phyloP scores from a whole-genome alignment of 2,113 vertebrate genomes.

The Psephotus haematonotus region DNA sequence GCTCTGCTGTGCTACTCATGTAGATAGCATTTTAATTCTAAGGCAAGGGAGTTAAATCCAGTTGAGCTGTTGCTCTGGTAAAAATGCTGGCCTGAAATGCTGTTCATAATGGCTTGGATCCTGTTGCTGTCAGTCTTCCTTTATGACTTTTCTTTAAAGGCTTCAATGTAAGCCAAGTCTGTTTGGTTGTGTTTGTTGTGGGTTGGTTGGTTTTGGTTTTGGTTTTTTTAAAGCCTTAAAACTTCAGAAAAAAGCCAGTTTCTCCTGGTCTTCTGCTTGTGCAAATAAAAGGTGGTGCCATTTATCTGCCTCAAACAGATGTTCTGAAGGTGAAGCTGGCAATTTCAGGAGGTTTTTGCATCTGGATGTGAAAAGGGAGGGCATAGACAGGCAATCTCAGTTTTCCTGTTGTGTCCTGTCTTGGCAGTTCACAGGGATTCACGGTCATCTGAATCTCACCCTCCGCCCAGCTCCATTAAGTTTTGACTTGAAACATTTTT shows the following conservation, averaged over 20 bases:
- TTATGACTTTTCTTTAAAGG: neutral
- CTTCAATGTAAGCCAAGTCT: neutral
- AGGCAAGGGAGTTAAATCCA: neutral
- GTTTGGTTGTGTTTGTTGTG: neutral
- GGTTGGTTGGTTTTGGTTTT: neutral
- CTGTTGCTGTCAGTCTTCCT: neutral
- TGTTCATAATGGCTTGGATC: neutral
- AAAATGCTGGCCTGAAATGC: conserved; percentile 21
- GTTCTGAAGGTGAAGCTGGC: neutral
- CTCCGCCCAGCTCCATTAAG: neutral
- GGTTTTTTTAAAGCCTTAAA: neutral
- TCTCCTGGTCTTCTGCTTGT: neutral
- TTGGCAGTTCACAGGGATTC: neutral
- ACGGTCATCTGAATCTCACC: neutral
- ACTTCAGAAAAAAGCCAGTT: neutral
- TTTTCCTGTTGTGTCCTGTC: neutral
- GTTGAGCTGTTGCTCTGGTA: neutral
- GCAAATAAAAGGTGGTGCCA: neutral
- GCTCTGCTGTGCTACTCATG: neutral
- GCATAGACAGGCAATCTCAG: neutral
- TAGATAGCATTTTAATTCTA: conserved; percentile 20
- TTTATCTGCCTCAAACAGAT: neutral
- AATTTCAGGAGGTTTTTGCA: neutral
- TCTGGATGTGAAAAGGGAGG: neutral
- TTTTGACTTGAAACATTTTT: neutral